Conservation (phyloP, 2,888 invertebrate genomes). For the Colletes collaris region DNA sequence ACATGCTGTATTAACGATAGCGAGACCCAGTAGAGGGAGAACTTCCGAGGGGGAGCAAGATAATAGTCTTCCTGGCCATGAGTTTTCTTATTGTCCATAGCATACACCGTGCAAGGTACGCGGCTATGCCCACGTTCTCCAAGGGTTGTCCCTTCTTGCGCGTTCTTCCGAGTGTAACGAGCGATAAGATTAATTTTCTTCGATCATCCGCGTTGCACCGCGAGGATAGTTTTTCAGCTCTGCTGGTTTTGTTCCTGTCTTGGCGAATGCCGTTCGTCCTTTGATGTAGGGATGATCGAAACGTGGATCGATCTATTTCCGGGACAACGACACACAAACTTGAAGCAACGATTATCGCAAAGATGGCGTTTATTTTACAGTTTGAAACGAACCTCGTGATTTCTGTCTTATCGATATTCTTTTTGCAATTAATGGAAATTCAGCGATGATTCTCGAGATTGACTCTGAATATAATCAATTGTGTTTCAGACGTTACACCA, state of each 20-base stretch:
- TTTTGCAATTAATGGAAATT: too few relatives aligned
- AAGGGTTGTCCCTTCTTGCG: constrained; percentile 6
- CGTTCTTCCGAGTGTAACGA: constrained; percentile 29
- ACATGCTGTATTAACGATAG: constrained; percentile 66
- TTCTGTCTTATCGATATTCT: too few relatives aligned
- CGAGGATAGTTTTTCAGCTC: background rate
- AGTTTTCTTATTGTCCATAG: constrained; percentile 40
- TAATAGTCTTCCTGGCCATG: constrained; percentile 47
- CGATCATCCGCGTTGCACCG: constrained; percentile 19
- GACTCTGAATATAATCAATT: too few relatives aligned
- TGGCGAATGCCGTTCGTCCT: background rate
- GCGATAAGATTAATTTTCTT: constrained; percentile 42
- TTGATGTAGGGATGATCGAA: background rate
- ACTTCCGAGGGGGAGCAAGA: constrained; percentile 26
- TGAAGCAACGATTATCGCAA: background rate
- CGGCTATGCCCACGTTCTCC: background rate
- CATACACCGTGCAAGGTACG: constrained; percentile 1
- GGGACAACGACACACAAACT: background rate
- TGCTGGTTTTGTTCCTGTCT: constrained; percentile 8
- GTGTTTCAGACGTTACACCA: too few relatives aligned
- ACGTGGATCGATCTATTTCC: constrained; percentile 3
- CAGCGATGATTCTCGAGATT: too few relatives aligned
- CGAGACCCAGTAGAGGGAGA: constrained; percentile 1
- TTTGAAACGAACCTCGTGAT: background rate
- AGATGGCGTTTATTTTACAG: background rate